Evolutionary conservation across 2,888 invertebrate genomes (phyloP).

Genomic region (Xylophagus ater): DNA sequence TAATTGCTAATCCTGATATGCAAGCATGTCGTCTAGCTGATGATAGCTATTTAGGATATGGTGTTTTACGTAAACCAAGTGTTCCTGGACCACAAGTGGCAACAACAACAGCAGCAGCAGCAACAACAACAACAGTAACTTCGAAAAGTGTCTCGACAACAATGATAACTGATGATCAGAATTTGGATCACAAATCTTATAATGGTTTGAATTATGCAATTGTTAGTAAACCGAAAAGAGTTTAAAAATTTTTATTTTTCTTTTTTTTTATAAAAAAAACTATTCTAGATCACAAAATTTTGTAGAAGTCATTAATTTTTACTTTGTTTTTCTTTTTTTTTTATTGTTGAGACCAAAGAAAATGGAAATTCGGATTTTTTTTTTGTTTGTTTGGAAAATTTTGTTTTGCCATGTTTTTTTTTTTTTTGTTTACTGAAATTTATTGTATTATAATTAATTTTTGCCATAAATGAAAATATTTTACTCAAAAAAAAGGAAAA

Average conservation of each 20-base stretch:
- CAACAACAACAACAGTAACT: slow-evolving; percentile 43
- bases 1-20: slow-evolving; percentile 53
- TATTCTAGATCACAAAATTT: not conserved
- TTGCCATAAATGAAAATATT: no score
- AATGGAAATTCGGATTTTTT: no score
- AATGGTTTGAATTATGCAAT: slow-evolving; percentile 73
- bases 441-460: no score
- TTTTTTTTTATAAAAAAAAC: not conserved
- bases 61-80: slow-evolving; percentile 58
- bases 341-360: no score
- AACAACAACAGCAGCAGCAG: slow-evolving; percentile 40
- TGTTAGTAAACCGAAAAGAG: slow-evolving; percentile 75
- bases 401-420: no score
- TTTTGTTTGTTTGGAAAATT: no score
- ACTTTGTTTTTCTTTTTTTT: no score
- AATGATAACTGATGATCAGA: slow-evolving; percentile 25
- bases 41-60: slow-evolving; percentile 71
- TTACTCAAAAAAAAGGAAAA: no score
- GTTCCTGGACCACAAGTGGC: slow-evolving; percentile 45
- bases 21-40: slow-evolving; percentile 63
- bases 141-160: slow-evolving; percentile 25
- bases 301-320: no score
- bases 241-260: slow-evolving; percentile 40
- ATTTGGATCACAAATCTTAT: slow-evolving; percentile 56
- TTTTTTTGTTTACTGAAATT: no score